A percentile compares a stretch with the other conserved stretches of the same genome.
phyloP scores from a whole-genome alignment of 2,113 vertebrate species.

The Forbesichthys papilliferus region DNA sequence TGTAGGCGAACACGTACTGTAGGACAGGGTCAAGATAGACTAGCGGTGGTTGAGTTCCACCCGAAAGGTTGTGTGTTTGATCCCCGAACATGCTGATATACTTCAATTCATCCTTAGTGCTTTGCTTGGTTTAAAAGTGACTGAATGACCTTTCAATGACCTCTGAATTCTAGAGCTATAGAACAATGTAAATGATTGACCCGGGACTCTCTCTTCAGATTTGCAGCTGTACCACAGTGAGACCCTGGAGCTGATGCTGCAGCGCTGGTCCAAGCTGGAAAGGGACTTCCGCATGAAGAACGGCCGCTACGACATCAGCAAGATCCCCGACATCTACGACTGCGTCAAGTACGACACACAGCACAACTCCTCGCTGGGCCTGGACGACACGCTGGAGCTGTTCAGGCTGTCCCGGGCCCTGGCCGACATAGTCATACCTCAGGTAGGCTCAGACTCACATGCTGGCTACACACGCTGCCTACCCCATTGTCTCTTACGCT shows the following conservation, averaged over 20 bases:
- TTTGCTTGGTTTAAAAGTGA: no score
- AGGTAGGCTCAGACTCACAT: slow-evolving; percentile 72
- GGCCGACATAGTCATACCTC: slow-evolving; percentile 95
- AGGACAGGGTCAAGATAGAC: no score
- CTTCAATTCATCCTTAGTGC: no score
- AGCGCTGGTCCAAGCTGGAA: slow-evolving; percentile 96
- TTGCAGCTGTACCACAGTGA: slow-evolving; percentile 96
- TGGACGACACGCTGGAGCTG: slow-evolving; percentile 89
- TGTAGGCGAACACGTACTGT: no score
- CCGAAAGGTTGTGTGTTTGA: no score
- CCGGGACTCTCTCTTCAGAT: slow-evolving; percentile 63
- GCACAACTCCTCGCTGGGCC: slow-evolving; percentile 86
- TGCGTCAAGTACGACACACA: slow-evolving; percentile 96
- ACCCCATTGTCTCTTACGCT: background rate
- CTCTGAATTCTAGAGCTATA: no score
- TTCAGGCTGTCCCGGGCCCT: slow-evolving; percentile 89
- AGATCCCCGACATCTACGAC: slow-evolving; percentile 97
- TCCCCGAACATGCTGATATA: no score
- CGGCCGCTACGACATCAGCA: slow-evolving; percentile 96
- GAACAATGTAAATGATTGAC: no score
- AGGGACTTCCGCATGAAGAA: slow-evolving; percentile 93
- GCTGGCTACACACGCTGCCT: background rate
- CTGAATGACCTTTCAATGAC: no score
- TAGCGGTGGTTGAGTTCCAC: no score
- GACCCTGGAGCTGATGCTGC: slow-evolving; percentile 93